Evolutionary conservation across 2,797 vertebrate genomes (phyloP).

Genomic region (Dryobates pubescens): DNA sequence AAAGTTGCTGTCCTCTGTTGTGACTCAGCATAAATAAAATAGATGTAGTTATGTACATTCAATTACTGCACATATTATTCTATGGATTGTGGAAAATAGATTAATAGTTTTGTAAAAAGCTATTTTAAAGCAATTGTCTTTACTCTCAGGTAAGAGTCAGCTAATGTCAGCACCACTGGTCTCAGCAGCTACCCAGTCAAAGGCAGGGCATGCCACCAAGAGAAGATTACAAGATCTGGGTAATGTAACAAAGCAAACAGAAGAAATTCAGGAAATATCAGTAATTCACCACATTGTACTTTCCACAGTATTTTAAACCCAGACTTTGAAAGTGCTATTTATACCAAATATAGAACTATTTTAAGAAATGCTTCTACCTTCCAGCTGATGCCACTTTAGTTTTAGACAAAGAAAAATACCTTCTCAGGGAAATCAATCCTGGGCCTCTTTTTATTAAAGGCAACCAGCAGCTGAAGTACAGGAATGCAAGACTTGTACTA

Average conservation of each 20-base stretch:
- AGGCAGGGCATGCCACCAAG: not conserved
- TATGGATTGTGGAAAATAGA: not conserved
- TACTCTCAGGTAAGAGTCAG: not conserved
- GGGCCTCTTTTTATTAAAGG: conserved; percentile 59
- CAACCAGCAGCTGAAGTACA: conserved; percentile 49
- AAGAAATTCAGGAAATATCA: not conserved
- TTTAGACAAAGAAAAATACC: conserved; percentile 58
- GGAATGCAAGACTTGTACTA: conserved; percentile 57
- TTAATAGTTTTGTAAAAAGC: not conserved
- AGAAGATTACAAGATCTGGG: not conserved
- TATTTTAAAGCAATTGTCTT: not conserved
- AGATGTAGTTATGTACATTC: not conserved
- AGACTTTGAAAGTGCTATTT: conserved; percentile 19
- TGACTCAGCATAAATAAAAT: not conserved
- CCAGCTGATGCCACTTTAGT: conserved; percentile 44
- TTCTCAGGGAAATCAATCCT: conserved; percentile 40
- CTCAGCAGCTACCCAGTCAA: not conserved
- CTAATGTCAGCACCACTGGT: not conserved
- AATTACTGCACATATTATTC: not conserved
- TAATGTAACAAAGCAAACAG: not conserved
- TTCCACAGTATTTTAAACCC: not conserved
- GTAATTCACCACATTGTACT: not conserved
- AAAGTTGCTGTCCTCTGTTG: not conserved
- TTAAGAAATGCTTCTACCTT: conserved; percentile 22
- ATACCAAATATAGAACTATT: not conserved